Conservation (phyloP, 1,140 invertebrate genomes). For the Caenorhabditis brenneri region DNA sequence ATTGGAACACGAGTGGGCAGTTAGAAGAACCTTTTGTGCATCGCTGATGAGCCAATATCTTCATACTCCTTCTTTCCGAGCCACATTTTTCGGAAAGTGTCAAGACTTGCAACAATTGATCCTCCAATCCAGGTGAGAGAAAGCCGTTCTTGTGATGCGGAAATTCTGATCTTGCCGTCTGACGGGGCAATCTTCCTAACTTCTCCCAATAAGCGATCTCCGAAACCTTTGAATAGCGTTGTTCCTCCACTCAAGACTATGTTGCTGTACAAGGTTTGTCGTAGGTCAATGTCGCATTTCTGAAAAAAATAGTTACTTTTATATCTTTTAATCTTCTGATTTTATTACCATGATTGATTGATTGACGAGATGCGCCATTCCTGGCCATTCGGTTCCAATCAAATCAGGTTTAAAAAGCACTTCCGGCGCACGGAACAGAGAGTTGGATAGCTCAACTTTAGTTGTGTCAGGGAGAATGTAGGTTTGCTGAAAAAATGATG, state of each 20-base stretch:
- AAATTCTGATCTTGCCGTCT: conserved; percentile 89
- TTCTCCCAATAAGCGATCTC: conserved; percentile 78
- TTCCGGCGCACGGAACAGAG: conserved; percentile 93
- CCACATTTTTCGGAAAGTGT: conserved; percentile 99
- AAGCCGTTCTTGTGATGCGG: conserved; percentile 82
- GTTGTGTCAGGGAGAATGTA: conserved; percentile 94
- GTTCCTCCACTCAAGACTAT: conserved; percentile 97
- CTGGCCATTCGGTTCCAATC: conserved; percentile 96
- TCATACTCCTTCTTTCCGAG: conserved; percentile 96
- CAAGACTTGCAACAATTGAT: conserved; percentile 96
- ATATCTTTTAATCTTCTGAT: no score
- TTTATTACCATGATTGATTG: conserved; percentile 80
- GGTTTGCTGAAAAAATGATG: conserved; percentile 75
- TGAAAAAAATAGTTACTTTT: conserved; percentile 75
- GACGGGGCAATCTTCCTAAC: conserved; percentile 81
- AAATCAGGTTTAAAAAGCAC: conserved; percentile 95
- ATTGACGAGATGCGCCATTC: conserved; percentile 92
- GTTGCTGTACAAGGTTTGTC: conserved; percentile 94
- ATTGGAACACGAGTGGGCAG: background rate
- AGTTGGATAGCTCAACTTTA: conserved; percentile 87
- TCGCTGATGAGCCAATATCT: conserved; percentile 91
- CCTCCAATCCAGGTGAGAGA: conserved; percentile 99
- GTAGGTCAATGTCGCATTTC: conserved; percentile 96
- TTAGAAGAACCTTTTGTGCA: conserved; percentile 89
- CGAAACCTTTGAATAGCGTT: conserved; percentile 93